A percentile compares a stretch with the other conserved stretches of the same genome.
Conservation (phyloP, 1,140 invertebrate genomes). For the Apis laboriosa region DNA sequence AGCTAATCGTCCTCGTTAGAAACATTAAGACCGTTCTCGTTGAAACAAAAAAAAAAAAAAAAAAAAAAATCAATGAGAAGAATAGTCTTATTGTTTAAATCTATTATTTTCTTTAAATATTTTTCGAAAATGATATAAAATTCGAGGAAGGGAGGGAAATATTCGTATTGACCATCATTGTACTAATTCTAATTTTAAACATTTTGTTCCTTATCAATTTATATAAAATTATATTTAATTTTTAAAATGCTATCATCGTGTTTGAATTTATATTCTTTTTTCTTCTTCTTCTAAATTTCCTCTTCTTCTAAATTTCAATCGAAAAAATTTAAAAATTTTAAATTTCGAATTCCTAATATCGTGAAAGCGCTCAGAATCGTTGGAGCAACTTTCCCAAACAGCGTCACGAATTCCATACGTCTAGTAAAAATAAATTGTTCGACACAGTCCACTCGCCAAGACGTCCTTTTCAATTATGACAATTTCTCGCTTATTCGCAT, state of each 20-base stretch:
- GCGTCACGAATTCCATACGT: neutral
- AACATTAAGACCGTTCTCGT: neutral
- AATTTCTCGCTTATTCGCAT: slow-evolving; percentile 19
- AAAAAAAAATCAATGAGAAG: neutral
- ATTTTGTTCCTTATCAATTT: neutral
- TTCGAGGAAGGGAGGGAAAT: too few relatives aligned
- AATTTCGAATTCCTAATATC: neutral
- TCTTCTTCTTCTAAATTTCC: too few relatives aligned
- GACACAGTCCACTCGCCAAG: neutral
- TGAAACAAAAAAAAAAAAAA: neutral
- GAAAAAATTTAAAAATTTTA: too few relatives aligned
- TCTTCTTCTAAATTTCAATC: too few relatives aligned
- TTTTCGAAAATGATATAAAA: too few relatives aligned
- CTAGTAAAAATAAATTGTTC: slow-evolving; percentile 1
- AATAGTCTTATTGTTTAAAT: neutral
- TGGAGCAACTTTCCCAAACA: slow-evolving; percentile 9
- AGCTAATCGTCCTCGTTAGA: slow-evolving; percentile 5
- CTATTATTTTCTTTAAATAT: neutral
- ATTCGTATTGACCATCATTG: too few relatives aligned
- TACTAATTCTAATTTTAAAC: neutral
- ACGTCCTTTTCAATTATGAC: slow-evolving; percentile 34
- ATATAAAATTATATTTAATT: too few relatives aligned
- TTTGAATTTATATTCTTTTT: too few relatives aligned
- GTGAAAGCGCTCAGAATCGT: neutral
- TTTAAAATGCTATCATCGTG: too few relatives aligned